Base-by-base conservation (phyloP, 2,113 vertebrate genomes). In the Cyprichromis sp. region DNA sequence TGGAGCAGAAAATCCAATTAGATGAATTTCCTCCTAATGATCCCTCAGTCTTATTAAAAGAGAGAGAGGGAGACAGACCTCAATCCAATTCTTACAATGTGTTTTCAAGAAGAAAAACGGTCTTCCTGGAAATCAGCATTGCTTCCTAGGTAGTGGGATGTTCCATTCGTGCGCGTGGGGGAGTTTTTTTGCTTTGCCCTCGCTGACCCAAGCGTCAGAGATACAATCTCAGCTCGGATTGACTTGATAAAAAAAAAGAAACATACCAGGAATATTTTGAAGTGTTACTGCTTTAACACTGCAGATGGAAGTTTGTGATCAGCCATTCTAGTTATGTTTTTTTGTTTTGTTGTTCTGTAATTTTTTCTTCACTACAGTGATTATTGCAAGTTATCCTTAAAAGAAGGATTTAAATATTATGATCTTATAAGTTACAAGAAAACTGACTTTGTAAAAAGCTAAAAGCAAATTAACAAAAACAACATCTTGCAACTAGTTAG, bases 11-110 rank as follows among this genome's bases (percentile, higher is more conserved):
- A 93, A 94, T 94, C 92, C 54, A 95, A 96, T 96, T 96, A 94
- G 87, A 88, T 91, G 83, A 94, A 95, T 95, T 96, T 96, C 94
- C 96, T 96, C 93, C 92, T 86, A 90, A 93, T 92, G 88, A 95
- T 87, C 52, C 94, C 88, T 87, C 90, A 86, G 86, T 88, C 91
- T 91, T 91, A 90, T 93, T 92, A 92, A 81, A 84, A 86, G 59
- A 88, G 61, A 86, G 80, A 31, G 80, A 31, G 17, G 40, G 26
- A 83, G 17, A 80, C 68, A 40, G 42, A 79, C 59, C 42, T 86
- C 80, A 76, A 88, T 89, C 61, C 26, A 93, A 87, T 82, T 83
- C 55, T 86, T 87, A 85, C 88, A 92, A 83, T 92, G 92, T 85
- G 61, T 80, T 91, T 83, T 91, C 82, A 87, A 92, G 42, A 86